These are phyloP conservation scores for Sphenodon punctatus DNA, from an alignment of 2,797 vertebrate genomes.

Conservation along the genomic window DNA sequence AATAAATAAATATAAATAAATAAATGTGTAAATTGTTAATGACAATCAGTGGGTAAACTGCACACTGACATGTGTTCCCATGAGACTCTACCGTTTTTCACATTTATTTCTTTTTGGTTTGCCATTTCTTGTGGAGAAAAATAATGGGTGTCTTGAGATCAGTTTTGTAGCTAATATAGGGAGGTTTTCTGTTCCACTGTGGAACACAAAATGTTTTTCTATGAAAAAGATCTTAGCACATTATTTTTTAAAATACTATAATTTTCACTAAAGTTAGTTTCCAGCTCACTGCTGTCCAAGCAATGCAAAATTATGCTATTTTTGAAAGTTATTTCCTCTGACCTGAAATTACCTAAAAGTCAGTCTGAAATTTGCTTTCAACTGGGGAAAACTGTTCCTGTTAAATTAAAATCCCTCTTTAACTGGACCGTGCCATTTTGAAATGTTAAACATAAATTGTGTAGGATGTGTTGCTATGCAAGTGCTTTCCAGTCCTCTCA, in stretches of 20 bases:
- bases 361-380: slow-evolving; percentile 53
- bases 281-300: slow-evolving; percentile 73
- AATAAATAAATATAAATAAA: too few relatives aligned
- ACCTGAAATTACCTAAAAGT: slow-evolving; percentile 78
- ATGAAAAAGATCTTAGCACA: slow-evolving; percentile 80
- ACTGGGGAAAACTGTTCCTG: slow-evolving; percentile 37
- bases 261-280: slow-evolving; percentile 81
- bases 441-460: not conserved
- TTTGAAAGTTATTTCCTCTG: slow-evolving; percentile 76
- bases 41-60: slow-evolving; percentile 37
- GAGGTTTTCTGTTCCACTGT: slow-evolving; percentile 69
- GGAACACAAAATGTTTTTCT: slow-evolving; percentile 82
- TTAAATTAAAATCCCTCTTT: slow-evolving; percentile 50
- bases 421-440: slow-evolving; percentile 1
- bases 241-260: slow-evolving; percentile 82
- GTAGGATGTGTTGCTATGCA: not conserved
- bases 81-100: slow-evolving; percentile 65
- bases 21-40: slow-evolving; percentile 68
- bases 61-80: slow-evolving; percentile 59
- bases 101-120: slow-evolving; percentile 69
- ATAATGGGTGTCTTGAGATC: slow-evolving; percentile 76
- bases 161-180: slow-evolving; percentile 60
- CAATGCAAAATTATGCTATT: slow-evolving; percentile 77
- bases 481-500: not conserved
- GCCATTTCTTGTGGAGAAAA: slow-evolving; percentile 72